A percentile compares a stretch with the other conserved stretches of the same genome.
Conservation (phyloP, 2,113 vertebrate species). For the western clawed frog (Xenopus tropicalis) region UCB_Xtro_10.0 CM004450.2:67517501-67518000, state of each 20-base stretch:
- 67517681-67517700: slow-evolving; percentile 68
- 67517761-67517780: slow-evolving; percentile 51
- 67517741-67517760: slow-evolving; percentile 61
- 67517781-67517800: slow-evolving; percentile 62
- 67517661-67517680: slow-evolving; percentile 65
- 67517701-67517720: slow-evolving; percentile 63
- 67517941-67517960: slow-evolving; percentile 78
- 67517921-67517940: slow-evolving; percentile 81
- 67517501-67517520: slow-evolving; percentile 63
- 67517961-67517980: slow-evolving; percentile 83
- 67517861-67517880: slow-evolving; percentile 84
- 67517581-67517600: slow-evolving; percentile 79
- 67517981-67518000: slow-evolving; percentile 56
- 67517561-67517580: slow-evolving; percentile 78
- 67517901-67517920: slow-evolving; percentile 80
- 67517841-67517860: slow-evolving; percentile 81
- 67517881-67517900: slow-evolving; percentile 67
- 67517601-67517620: slow-evolving; percentile 74
- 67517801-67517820: slow-evolving; percentile 24
- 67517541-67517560: slow-evolving; percentile 67
- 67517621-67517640: slow-evolving; percentile 65
- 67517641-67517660: slow-evolving; percentile 61
- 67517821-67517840: slow-evolving; percentile 67
- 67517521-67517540: slow-evolving; percentile 62
- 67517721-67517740: slow-evolving; percentile 66